Evolutionary conservation across 2,113 vertebrate species (phyloP), one percentile per base, ranked within the genome.

Genomic region (Orientallactaga bullata): DNA sequence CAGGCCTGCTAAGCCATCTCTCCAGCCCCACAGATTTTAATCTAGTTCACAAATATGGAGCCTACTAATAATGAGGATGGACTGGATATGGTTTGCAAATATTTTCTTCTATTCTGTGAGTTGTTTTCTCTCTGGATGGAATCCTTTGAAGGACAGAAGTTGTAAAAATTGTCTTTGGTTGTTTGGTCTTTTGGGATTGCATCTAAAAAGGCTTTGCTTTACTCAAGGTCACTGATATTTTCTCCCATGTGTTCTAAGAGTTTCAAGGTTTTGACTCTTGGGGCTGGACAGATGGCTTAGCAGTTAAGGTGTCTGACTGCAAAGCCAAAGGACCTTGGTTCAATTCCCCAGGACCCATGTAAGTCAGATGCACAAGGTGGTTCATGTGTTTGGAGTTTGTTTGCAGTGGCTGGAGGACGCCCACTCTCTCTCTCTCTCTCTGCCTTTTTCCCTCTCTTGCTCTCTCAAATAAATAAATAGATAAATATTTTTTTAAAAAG

Each of bases 51-150:
- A 94, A 26, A 71, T 79, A 60, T 8, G 35, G 20, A 68, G 28
- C 68, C 60, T 13, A 80, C 13, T 72, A 21, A 32, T 30, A 81
- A 66, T 58, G n/a, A 85, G 30, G 61, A 76, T 10, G 1, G 8
- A 73, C 32, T 66, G 5, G 60, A 51, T 83, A 28, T 72, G 71
- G 23, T 82, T 69, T 90, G 58, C 35, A 88, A 26, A 76, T n/a
- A 21, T 92, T 73, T 93, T 90, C 26, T 69, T 69, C 61, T 60
- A 30, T 69, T 93, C 85, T 84, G 1, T 55, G 74, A 95, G 23
- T 35, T 69, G 24, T 18, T 66, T 60, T 92, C 42, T 76, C 42
- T 76, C 66, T 88, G 32, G 55, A 78, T 63, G 5, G 37, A 63
- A 37, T 61, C 42, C 39, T 88, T 73, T 78, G 60, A 92, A 92